Evolutionary conservation across 2,888 invertebrate species (phyloP).

Genomic region (Platycheirus rosarum): DNA sequence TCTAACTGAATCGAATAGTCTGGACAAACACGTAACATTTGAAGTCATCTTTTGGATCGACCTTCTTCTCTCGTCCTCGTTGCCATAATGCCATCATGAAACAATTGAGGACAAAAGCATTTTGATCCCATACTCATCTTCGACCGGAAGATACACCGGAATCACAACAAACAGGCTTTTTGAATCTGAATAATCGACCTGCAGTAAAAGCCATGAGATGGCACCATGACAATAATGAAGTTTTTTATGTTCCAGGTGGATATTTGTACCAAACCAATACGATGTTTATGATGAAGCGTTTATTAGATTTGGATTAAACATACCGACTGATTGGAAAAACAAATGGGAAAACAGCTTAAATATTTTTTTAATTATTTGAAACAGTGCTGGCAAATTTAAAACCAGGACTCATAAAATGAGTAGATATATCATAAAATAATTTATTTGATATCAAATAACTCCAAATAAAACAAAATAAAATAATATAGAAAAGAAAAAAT

Average conservation of each 20-base stretch:
- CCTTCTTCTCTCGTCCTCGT: background rate
- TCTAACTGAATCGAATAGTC: slow-evolving; percentile 59
- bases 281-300: background rate
- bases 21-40: slow-evolving; percentile 43
- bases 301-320: background rate
- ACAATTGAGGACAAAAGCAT: slow-evolving; percentile 29
- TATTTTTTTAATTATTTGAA: no score
- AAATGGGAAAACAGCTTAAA: no score
- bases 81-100: slow-evolving; percentile 16
- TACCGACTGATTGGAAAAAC: no score
- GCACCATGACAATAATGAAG: background rate
- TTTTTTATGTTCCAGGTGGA: background rate
- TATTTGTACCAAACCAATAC: background rate
- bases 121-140: slow-evolving; percentile 38
- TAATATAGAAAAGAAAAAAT: no score
- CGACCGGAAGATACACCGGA: slow-evolving; percentile 21
- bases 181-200: slow-evolving; percentile 21
- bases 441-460: no score
- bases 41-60: no score
- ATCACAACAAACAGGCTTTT: slow-evolving; percentile 26
- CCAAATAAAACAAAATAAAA: no score
- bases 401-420: no score
- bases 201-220: slow-evolving; percentile 1
- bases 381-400: no score
- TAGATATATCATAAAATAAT: no score